phyloP scores from a whole-genome alignment of 2,113 vertebrate species.

The Corvus moneduloides region DNA sequence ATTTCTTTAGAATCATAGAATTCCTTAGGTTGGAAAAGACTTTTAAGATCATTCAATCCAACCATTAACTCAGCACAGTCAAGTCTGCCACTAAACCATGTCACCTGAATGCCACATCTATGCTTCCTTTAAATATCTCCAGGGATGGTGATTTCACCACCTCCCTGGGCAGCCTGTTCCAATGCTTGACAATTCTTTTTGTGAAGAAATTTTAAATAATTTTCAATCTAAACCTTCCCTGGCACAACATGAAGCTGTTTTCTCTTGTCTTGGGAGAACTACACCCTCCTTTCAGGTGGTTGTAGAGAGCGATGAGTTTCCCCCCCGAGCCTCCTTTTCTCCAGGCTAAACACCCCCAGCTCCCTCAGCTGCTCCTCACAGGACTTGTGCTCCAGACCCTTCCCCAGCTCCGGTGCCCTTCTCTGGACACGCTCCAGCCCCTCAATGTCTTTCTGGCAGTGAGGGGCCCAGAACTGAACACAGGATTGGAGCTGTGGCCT shows the following conservation, averaged over 20 bases:
- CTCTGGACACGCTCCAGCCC: not conserved
- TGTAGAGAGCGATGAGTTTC: rapidly evolving
- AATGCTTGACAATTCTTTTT: not conserved
- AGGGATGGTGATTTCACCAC: not conserved
- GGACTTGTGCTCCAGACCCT: not conserved
- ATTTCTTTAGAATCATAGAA: not conserved
- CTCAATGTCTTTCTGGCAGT: not conserved
- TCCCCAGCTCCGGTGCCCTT: not conserved
- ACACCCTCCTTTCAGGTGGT: rapidly evolving
- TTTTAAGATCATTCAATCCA: not conserved
- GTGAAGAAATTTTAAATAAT: not conserved
- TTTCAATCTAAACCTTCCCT: not conserved
- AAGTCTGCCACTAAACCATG: not conserved
- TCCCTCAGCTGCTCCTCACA: not conserved
- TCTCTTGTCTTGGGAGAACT: not conserved
- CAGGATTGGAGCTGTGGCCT: not conserved
- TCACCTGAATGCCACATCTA: not conserved
- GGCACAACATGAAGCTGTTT: not conserved
- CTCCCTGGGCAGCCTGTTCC: not conserved
- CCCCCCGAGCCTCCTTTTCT: not conserved
- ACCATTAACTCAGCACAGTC: not conserved
- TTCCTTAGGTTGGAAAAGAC: not conserved
- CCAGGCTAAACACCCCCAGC: not conserved
- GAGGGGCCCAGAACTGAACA: not conserved
- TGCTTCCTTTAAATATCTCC: not conserved